Base-by-base conservation (phyloP, 2,888 invertebrate genomes). In the Petrolisthes manimaculis region DNA sequence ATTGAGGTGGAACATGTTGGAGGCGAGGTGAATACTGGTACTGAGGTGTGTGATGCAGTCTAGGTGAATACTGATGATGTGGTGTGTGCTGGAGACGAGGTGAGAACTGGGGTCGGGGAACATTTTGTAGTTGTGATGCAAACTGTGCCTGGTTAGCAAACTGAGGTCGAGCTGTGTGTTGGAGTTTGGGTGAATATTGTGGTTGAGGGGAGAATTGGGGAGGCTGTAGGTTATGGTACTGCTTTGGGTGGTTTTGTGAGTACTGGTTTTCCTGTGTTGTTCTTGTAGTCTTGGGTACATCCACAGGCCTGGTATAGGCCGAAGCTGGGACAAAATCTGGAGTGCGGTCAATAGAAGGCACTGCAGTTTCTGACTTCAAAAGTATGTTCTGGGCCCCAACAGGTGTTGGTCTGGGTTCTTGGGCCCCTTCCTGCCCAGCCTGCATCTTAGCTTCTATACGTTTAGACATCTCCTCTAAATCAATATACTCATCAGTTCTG, bases 391-490 rank as follows among this genome's bases (percentile, higher is more conserved):
- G 77, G 53, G 53, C 61, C 14, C 79, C 55, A 37, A 18, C n/a
- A n/a, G 79, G 79, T 5, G 37, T 18, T 8, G 54, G 51, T 4
- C 51, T 56, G 8, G 75, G 55, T 6, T 14, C n/a, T 24, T 55
- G 4, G 8, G 77, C 37, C 18, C 5, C 69, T 9, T 54, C 24
- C 2, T 24, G 53, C 4, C 37, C 24, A 37, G 88, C 88, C 78
- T 55, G n/a, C 89, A 91, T 89, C 75, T 89, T 89, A 3, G 89
- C 89, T 55, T 86, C 91, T 37, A 91, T 89, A 5, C 89, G 85
- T 71, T 88, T 89, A n/a, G 88, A 86, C 91, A 91, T 91, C 71
- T 91, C 91, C 67, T 91, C 91, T 37, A 91, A 71, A 80, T 91
- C 91, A 21, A 91, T 91, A 24, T 91, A 91, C 67, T 91, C 91